Conservation (phyloP, 2,113 vertebrate genomes). For the Pao palembangensis region DNA sequence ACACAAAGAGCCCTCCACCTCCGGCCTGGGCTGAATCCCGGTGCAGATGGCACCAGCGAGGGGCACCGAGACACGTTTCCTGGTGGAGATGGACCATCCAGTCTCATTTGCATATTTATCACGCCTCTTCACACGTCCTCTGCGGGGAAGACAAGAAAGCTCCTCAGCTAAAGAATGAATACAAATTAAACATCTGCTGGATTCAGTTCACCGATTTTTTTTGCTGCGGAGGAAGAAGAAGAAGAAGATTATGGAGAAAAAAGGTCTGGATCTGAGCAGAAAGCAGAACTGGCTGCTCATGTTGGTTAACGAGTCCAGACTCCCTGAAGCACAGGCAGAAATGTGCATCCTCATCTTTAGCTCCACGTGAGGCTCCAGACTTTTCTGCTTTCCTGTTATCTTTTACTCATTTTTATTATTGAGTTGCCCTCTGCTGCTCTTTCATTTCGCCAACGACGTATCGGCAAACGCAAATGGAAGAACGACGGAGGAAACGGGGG, state of each 20-base stretch:
- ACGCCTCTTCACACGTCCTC: too few species aligned
- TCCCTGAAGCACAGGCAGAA: conserved; percentile 46
- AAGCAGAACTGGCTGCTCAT: conserved; percentile 24
- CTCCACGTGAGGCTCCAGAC: conserved; percentile 19
- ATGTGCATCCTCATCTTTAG: conserved; percentile 38
- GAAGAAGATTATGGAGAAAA: conserved; percentile 12
- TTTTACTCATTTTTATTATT: conserved; percentile 12
- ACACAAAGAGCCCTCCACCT: too few species aligned
- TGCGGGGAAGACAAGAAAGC: too few species aligned
- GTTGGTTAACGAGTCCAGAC: conserved; percentile 46
- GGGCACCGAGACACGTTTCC: too few species aligned
- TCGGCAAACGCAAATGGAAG: neutral
- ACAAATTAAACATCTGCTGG: conserved; percentile 2
- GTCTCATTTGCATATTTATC: too few species aligned
- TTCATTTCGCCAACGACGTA: conserved; percentile 13
- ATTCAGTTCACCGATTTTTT: too few species aligned
- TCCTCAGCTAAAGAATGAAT: conserved; percentile 2
- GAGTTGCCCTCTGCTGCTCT: conserved; percentile 5
- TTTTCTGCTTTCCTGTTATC: conserved; percentile 20
- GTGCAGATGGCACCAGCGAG: too few species aligned
- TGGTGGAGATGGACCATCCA: too few species aligned
- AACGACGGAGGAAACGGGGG: neutral
- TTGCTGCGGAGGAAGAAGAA: conserved; percentile 9
- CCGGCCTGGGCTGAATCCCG: too few species aligned
- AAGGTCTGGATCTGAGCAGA: conserved; percentile 36